Base-by-base conservation (phyloP, 2,797 vertebrate species). In the Lepus oiostolus region DNA sequence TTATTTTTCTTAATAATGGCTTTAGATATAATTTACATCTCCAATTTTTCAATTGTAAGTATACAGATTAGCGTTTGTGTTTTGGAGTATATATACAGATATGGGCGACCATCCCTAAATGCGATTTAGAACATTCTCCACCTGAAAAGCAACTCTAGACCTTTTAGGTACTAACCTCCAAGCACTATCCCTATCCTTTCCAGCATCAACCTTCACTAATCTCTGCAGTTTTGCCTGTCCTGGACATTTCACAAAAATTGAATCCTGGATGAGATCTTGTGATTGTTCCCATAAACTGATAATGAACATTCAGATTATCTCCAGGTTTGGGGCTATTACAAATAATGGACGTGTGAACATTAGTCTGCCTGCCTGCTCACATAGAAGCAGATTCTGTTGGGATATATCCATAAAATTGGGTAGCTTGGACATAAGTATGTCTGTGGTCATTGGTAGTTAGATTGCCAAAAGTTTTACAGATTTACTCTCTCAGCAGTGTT, bases 41-140 rank as follows among this genome's bases (percentile, higher is more conserved):
- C 26, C 26, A 91, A 22, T 95, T 92, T n/a, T 65, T 75, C 60
- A 16, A 86, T 30, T 83, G 63, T 87, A 83, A 65, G 26, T 89
- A 9, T 71, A 12, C 11, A 24, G 19, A 32, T 86, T 26, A 62
- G 0, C 22, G 8, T 70, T 11, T 88, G 63, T 22, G 21, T 94
- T 92, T 71, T 94, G 67, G 75, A 58, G 70, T 67, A 60, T 90
- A 35, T 60, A 88, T 35, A 81, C 50, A 88, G 67, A 28, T 32
- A 80, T 30, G 2, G 80, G 58, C n/a, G 42, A 42, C 74, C n/a
- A 68, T 76, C 30, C 47, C 24, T 38, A 87, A 12, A 90, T 30
- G 77, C 87, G 68, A 75, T 89, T 93, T 92, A 88, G 60, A 90
- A 80, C 14, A 76, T 80, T 94, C 93, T 80, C 30, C 76, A 76